Evolutionary conservation across 2,888 invertebrate species (phyloP), one percentile per base, ranked within the genome.

Genomic region (Erebia epiphron): DNA sequence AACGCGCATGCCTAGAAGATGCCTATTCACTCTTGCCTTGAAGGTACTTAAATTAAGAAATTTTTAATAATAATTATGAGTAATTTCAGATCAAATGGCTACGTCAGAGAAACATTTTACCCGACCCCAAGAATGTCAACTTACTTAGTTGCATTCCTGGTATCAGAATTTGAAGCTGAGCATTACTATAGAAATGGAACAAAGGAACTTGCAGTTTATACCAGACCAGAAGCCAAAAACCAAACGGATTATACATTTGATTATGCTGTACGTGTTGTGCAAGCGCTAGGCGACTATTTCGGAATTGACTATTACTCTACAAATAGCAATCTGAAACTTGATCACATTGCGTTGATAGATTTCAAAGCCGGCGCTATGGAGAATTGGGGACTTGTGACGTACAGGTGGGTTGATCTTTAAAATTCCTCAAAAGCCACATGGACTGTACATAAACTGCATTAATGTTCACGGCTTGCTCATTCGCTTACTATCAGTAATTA

Each of bases 341-440:
- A 98, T 81, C 95, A 98, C 81, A 95, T 97, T n/a, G 98, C 97
- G 1, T 94, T 98, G 72, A 96, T 97, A 0, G 97, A 98, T 83
- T 98, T 98, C 84, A 94, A 95, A 62, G 96, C 96, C 75, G 97
- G 97, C 58, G 98, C 98, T 67, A 98, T 98, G 98, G 98, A 98
- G 83, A 98, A 98, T 84, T 98, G 98, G 98, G 98, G 98, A 9
- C 91, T 98, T 35, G 94, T 98, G 9, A 98, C 97, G 2, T 98
- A 96, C 88, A 95, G 95, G 96, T 96, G 35, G 5, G 58, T 58
- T 11, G 18, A 21, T 56, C 18, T 21, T 21, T 2, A 11, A 11
- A 7, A 35, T 35, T 7, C 35, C 35, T 35, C 35, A 35, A 7
- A 5, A 35, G 35, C 35, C 7, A 35, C 7, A 35, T 35, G 5